phyloP scores from a whole-genome alignment of 2,888 invertebrate genomes.

The Drosophila maculinotata region DNA sequence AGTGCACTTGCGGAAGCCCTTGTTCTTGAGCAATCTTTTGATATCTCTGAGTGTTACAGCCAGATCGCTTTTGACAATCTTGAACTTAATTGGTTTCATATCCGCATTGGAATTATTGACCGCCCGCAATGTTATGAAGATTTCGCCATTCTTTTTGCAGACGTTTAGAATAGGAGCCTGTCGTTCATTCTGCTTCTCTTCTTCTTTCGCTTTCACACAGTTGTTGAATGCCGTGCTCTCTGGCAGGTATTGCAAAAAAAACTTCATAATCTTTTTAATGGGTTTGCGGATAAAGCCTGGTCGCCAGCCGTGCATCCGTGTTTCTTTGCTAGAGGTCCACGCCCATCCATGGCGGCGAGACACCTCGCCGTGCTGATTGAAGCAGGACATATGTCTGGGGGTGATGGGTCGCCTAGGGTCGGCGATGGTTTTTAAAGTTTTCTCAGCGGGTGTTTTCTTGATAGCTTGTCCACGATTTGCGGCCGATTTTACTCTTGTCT shows the following conservation, averaged over 20 bases:
- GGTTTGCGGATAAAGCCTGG: slow-evolving; percentile 82
- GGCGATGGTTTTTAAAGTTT: not conserved
- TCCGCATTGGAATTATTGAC: not conserved
- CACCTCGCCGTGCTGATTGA: slow-evolving; percentile 81
- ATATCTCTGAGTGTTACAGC: slow-evolving; percentile 86
- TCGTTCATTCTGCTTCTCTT: slow-evolving; percentile 30
- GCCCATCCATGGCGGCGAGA: slow-evolving; percentile 89
- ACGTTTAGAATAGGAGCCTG: slow-evolving; percentile 87
- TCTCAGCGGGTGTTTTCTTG: not conserved
- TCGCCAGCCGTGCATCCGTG: slow-evolving; percentile 78
- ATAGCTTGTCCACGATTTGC: too few species aligned
- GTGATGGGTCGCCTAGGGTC: not conserved
- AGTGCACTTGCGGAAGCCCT: slow-evolving; percentile 86
- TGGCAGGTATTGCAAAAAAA: slow-evolving; percentile 76
- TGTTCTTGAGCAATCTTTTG: slow-evolving; percentile 86
- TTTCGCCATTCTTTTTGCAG: slow-evolving; percentile 88
- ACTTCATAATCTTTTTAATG: slow-evolving; percentile 82
- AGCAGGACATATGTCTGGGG: slow-evolving; percentile 45
- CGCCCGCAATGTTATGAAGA: slow-evolving; percentile 86
- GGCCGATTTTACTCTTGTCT: too few species aligned
- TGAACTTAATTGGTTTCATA: slow-evolving; percentile 88
- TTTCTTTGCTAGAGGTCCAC: slow-evolving; percentile 85
- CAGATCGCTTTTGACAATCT: slow-evolving; percentile 87
- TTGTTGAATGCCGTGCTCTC: slow-evolving; percentile 51
- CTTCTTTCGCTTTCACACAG: slow-evolving; percentile 80